A percentile compares a stretch with the other conserved stretches of the same genome.
These are phyloP conservation scores for Miniopterus natalensis DNA, from an alignment of 2,113 vertebrate genomes.

Conservation along the genomic window DNA sequence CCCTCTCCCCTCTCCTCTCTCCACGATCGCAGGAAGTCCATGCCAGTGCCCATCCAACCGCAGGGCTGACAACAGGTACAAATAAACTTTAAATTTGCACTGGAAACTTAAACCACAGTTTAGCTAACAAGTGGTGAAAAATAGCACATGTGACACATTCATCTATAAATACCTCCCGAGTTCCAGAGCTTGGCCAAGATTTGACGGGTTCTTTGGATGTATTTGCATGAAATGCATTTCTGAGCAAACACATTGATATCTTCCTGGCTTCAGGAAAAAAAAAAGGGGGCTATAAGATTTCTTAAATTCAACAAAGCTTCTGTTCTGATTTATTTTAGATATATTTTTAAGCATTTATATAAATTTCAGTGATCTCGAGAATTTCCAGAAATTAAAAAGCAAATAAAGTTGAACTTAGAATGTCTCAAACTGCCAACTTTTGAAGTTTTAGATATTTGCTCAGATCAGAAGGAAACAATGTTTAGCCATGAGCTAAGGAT, in stretches of 20 bases:
- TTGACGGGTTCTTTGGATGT: not conserved
- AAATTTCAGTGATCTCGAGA: conserved; percentile 4
- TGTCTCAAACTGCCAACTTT: not conserved
- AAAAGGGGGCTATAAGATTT: not conserved
- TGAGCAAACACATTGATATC: not conserved
- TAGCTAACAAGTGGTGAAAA: not conserved
- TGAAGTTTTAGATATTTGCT: not conserved
- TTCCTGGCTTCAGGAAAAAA: not conserved
- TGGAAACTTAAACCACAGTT: not conserved
- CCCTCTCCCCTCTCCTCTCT: not conserved
- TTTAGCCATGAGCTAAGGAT: not conserved
- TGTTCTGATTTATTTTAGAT: not conserved
- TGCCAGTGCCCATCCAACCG: too few relatives aligned
- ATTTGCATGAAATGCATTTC: not conserved
- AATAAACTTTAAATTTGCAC: not conserved
- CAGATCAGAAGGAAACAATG: not conserved
- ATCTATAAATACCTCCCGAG: not conserved
- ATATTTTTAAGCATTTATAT: not conserved
- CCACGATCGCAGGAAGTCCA: not conserved
- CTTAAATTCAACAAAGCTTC: not conserved
- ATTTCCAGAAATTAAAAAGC: not conserved
- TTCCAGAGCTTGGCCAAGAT: not conserved
- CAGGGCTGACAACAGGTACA: accelerated
- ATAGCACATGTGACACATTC: not conserved
- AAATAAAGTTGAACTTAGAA: not conserved